Evolutionary conservation across 92 coral and sea anemone genomes (phyloP).

Genomic region (Epizoanthus stellaris): DNA sequence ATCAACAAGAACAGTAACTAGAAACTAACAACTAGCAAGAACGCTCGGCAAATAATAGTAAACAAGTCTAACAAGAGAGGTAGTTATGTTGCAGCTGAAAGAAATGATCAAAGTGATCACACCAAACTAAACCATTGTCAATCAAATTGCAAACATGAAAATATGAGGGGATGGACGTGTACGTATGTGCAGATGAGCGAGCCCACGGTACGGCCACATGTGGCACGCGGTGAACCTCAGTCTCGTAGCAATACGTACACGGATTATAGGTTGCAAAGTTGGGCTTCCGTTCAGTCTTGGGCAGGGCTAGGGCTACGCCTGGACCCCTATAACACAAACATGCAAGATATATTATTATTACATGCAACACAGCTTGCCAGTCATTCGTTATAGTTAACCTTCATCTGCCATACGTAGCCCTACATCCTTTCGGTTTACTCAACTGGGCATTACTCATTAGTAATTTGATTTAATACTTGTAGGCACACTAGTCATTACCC

Average conservation of each 20-base stretch:
- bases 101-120: too few relatives aligned
- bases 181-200: slow-evolving; percentile 42
- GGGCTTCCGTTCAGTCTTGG: slow-evolving; percentile 30
- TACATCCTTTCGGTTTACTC: too few relatives aligned
- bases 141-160: too few relatives aligned
- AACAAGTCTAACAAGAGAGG: too few relatives aligned
- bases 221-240: slow-evolving; percentile 36
- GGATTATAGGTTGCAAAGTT: background rate
- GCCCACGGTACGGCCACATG: slow-evolving; percentile 33
- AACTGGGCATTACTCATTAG: background rate
- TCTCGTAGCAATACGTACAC: slow-evolving; percentile 50
- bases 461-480: background rate
- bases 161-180: background rate
- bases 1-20: too few relatives aligned
- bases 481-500: too few relatives aligned
- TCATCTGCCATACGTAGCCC: background rate
- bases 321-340: slow-evolving; percentile 41
- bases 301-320: slow-evolving; percentile 48
- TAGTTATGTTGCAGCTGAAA: too few relatives aligned
- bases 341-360: slow-evolving; percentile 23
- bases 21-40: too few relatives aligned
- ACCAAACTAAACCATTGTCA: too few relatives aligned
- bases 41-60: too few relatives aligned
- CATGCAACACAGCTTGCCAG: background rate
- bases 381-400: background rate